phyloP scores from a whole-genome alignment of 2,888 invertebrate genomes.

The Cartodere bifasciata region DNA sequence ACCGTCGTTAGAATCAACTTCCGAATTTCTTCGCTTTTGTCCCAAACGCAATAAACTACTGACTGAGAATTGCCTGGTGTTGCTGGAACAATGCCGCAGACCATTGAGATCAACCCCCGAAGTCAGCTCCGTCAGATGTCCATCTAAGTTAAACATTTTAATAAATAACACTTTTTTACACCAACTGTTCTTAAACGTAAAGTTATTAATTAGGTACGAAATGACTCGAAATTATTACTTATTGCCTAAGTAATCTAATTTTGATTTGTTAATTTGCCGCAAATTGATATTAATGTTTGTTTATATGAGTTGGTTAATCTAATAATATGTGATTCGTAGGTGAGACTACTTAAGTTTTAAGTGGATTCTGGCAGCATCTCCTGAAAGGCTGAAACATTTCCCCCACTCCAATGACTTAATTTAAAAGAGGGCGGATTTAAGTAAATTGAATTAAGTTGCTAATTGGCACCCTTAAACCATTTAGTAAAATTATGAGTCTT shows the following conservation, averaged over 20 bases:
- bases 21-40: slow-evolving; percentile 25
- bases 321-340: slow-evolving; percentile 23
- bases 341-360: slow-evolving; percentile 23
- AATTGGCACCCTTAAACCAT: slow-evolving; percentile 19
- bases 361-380: slow-evolving; percentile 23
- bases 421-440: slow-evolving; percentile 27
- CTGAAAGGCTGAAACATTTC: slow-evolving; percentile 13
- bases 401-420: slow-evolving; percentile 27
- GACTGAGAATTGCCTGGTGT: slow-evolving; percentile 33
- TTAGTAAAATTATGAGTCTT: slow-evolving; percentile 23
- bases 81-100: slow-evolving; percentile 22
- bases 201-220: too few species aligned
- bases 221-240: too few species aligned
- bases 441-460: slow-evolving; percentile 19
- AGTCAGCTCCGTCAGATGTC: slow-evolving; percentile 20
- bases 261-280: slow-evolving; percentile 22
- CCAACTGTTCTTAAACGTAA: too few species aligned
- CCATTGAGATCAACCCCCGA: slow-evolving; percentile 18
- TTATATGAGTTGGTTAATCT: slow-evolving; percentile 27
- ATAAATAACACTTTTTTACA: background rate
- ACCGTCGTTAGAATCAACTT: slow-evolving; percentile 29
- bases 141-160: slow-evolving; percentile 24
- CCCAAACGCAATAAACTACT: slow-evolving; percentile 30
- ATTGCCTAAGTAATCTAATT: too few species aligned
- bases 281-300: slow-evolving; percentile 33